These are phyloP conservation scores for Drosophila formosana DNA, from an alignment of 2,888 invertebrate genomes.

Conservation along the genomic window DNA sequence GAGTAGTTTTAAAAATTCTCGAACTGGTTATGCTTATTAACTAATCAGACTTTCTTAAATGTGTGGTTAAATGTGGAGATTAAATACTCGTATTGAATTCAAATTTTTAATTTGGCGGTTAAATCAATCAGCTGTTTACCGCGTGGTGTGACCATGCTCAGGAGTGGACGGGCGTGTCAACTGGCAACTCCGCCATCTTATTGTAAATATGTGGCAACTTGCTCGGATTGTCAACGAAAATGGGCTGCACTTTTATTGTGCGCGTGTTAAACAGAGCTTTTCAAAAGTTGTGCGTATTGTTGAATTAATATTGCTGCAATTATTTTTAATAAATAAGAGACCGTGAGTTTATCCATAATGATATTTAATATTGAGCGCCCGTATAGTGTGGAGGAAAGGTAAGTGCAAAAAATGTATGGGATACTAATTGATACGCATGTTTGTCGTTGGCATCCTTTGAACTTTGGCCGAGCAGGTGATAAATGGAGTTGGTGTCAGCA, in stretches of 20 bases:
- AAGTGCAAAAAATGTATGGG: not conserved
- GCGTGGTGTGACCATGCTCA: not conserved
- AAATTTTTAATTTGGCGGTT: slow-evolving; percentile 9
- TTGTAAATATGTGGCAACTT: slow-evolving; percentile 26
- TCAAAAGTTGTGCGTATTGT: slow-evolving; percentile 11
- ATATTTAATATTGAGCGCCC: not conserved
- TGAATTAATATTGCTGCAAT: not conserved
- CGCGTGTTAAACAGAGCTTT: slow-evolving; percentile 5
- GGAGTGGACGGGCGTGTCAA: not conserved
- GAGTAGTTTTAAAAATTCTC: not conserved
- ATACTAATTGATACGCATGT: slow-evolving; percentile 42
- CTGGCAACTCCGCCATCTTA: not conserved
- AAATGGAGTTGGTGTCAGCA: slow-evolving; percentile 60
- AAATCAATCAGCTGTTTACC: not conserved
- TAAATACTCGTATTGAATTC: slow-evolving; percentile 1
- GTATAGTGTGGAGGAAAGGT: not conserved
- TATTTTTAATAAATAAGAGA: not conserved
- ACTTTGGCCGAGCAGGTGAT: slow-evolving; percentile 63
- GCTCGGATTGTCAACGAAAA: not conserved
- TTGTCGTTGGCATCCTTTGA: slow-evolving; percentile 40
- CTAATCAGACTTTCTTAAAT: slow-evolving; percentile 26
- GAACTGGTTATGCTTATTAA: slow-evolving; percentile 56
- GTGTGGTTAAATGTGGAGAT: slow-evolving; percentile 3
- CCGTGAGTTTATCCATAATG: no score
- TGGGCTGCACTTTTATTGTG: slow-evolving; percentile 24